Evolutionary conservation across 1,140 invertebrate genomes (phyloP).

Genomic region (Drosophila albomicans): DNA sequence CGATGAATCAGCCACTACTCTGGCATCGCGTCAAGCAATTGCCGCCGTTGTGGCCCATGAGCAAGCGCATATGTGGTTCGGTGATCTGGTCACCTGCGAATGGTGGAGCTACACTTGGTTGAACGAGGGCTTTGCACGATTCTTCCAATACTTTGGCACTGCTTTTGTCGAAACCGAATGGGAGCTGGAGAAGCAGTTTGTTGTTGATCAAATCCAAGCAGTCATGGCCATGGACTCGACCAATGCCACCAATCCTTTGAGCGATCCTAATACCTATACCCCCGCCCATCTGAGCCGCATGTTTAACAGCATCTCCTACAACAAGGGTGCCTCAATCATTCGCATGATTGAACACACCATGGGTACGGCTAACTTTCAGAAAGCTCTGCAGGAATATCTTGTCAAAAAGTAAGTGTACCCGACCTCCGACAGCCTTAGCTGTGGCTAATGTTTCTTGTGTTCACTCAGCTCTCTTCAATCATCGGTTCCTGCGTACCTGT

Average conservation of each 20-base stretch:
- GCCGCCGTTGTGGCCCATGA: slow-evolving; percentile 88
- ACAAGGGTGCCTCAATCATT: slow-evolving; percentile 89
- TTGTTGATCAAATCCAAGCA: slow-evolving; percentile 88
- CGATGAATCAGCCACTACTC: slow-evolving; percentile 85
- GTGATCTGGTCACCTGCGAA: slow-evolving; percentile 88
- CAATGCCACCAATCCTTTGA: slow-evolving; percentile 88
- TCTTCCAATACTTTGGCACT: slow-evolving; percentile 89
- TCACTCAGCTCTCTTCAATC: slow-evolving; percentile 82
- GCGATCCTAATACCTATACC: slow-evolving; percentile 85
- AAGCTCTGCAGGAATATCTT: slow-evolving; percentile 87
- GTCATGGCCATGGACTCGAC: slow-evolving; percentile 88
- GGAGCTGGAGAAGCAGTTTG: slow-evolving; percentile 86
- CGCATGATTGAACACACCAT: slow-evolving; percentile 91
- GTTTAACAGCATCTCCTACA: slow-evolving; percentile 88
- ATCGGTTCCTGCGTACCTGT: slow-evolving; percentile 87
- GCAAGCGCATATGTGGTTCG: slow-evolving; percentile 89
- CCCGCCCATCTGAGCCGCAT: slow-evolving; percentile 86
- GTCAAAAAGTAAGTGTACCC: slow-evolving; percentile 84
- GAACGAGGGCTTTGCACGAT: slow-evolving; percentile 90
- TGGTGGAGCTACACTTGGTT: slow-evolving; percentile 90
- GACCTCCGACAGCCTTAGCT: background rate
- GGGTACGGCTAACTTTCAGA: slow-evolving; percentile 87
- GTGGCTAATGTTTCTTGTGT: background rate
- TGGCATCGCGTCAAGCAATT: slow-evolving; percentile 86
- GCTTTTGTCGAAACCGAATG: slow-evolving; percentile 85